phyloP scores from a whole-genome alignment of 2,888 invertebrate species.

The Dicyrtoma fusca region DNA sequence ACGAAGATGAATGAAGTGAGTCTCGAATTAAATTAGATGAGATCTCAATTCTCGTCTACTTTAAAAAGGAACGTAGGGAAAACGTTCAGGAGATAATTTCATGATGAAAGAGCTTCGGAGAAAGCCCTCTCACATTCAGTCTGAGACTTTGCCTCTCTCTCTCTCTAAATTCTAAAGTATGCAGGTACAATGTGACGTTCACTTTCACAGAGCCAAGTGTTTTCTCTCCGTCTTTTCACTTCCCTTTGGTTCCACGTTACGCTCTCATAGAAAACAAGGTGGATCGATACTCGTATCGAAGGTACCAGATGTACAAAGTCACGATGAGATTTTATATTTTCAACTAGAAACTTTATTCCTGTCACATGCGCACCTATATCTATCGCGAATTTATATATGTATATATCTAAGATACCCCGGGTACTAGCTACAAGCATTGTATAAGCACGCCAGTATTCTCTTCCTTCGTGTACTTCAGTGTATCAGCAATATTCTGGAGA shows the following conservation, averaged over 20 bases:
- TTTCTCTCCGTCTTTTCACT: constrained; percentile 31
- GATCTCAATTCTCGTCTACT: constrained; percentile 16
- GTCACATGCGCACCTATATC: neutral
- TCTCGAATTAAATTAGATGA: constrained; percentile 25
- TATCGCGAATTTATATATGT: too few species aligned
- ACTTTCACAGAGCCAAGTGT: constrained; percentile 29
- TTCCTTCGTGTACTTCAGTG: too few species aligned
- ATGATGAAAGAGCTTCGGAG: neutral
- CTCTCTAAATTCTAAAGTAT: constrained; percentile 4
- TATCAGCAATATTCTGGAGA: too few species aligned
- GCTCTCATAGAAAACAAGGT: constrained; percentile 19
- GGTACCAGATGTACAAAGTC: constrained; percentile 33
- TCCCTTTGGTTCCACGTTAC: neutral
- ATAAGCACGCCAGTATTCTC: too few species aligned
- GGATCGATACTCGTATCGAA: constrained; percentile 32
- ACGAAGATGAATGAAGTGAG: constrained; percentile 31
- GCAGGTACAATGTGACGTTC: constrained; percentile 25
- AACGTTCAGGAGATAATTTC: neutral
- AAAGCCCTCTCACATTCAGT: neutral
- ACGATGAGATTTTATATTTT: constrained; percentile 35
- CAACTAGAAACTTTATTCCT: constrained; percentile 7
- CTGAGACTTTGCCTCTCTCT: too few species aligned
- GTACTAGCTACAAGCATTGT: too few species aligned
- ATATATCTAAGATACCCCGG: too few species aligned
- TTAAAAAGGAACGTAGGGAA: constrained; percentile 9